Conservation (phyloP, 2,113 vertebrate species). For the Ranitomeya imitator region DNA sequence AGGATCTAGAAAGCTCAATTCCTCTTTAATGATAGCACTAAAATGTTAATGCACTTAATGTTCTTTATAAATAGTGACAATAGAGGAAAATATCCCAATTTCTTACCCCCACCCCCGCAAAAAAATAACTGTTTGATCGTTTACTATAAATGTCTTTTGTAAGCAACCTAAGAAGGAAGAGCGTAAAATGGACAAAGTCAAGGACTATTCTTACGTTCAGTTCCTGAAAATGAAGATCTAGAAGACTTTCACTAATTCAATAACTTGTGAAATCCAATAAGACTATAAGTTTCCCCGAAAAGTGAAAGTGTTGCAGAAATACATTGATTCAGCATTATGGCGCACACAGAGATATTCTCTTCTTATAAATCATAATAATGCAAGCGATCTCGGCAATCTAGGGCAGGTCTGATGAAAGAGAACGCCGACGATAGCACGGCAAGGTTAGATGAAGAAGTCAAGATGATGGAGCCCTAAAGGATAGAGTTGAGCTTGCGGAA, state of each 20-base stretch:
- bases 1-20: conserved; percentile 35
- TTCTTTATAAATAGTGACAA: conserved; percentile 35
- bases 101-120: not conserved
- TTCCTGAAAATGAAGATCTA: not conserved
- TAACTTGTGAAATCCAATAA: conserved; percentile 13
- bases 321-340: conserved; percentile 5
- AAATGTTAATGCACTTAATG: conserved; percentile 53
- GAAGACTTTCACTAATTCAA: conserved; percentile 26
- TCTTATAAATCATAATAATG: conserved; percentile 1
- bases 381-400: not conserved
- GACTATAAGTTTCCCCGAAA: conserved; percentile 11
- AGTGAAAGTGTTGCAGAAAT: conserved; percentile 23
- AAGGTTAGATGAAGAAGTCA: not conserved
- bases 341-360: not conserved
- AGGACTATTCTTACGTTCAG: not conserved
- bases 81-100: not conserved
- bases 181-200: not conserved
- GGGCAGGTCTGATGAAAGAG: not conserved
- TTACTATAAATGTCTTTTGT: conserved; percentile 10
- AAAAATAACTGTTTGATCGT: conserved; percentile 8
- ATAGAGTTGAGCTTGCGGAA: not conserved
- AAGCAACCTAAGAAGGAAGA: conserved; percentile 7
- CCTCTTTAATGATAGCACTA: conserved; percentile 49
- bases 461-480: not conserved
- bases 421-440: not conserved